Evolutionary conservation across 2,113 vertebrate genomes (phyloP), one percentile per base, ranked within the genome.

Genomic region (Mellivora capensis): DNA sequence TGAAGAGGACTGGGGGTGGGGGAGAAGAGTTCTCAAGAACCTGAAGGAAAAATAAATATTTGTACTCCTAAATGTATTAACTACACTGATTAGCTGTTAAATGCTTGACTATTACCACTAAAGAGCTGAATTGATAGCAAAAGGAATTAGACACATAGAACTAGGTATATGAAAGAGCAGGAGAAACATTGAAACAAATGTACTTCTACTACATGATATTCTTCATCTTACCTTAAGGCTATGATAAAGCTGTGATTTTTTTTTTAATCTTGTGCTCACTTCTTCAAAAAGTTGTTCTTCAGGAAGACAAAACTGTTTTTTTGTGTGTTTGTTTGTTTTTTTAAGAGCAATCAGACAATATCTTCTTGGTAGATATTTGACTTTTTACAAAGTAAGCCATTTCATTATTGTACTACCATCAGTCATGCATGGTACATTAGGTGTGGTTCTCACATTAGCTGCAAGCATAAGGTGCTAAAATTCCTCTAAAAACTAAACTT

Each of bases 11-110:
- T 9, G 39, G 42, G 69, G 13, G 37, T 13, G 27, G 74, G 8
- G 25, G 59, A 95, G 11, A 76, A 21, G 14, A 25, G 2, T 57
- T 54, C 31, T 39, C 7, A 86, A 54, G 69, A 91, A 84, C 2
- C 77, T 72, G 49, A 13, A 90, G 3, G 0, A 0, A 39, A 42
- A 89, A 42, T 0, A 7, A 31, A 47, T 59, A 47, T 91, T 95
- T 95, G 74, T 90, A 77, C 74, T 86, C 42, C 64, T 72, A n/a
- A 97, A 25, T 85, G 7, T 27, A 52, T 91, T 90, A 96, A 87
- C 57, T 88, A n/a, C n/a, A 25, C 59, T 44, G n/a, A 52, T 81
- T 71, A 42, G 12, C 57, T 93, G 31, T 42, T 93, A 79, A 37
- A 37, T 25, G 8, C 34, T 79, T 72, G 27, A 72, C 54, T 83